phyloP scores from a whole-genome alignment of 2,113 vertebrate genomes.

The Pituophis catenifer region DNA sequence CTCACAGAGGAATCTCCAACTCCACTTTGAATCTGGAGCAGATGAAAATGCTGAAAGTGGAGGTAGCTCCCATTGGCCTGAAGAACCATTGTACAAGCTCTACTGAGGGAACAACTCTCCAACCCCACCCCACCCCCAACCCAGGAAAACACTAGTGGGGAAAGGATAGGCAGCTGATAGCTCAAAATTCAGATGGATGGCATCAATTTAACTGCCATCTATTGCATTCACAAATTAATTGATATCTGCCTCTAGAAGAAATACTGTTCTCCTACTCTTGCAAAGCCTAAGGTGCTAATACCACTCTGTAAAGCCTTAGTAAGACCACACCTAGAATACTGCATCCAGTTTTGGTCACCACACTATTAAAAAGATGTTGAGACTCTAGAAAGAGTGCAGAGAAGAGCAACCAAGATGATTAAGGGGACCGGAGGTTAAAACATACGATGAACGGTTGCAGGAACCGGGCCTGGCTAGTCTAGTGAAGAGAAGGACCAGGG shows the following conservation, averaged over 20 bases:
- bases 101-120: background rate
- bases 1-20: background rate
- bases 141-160: background rate
- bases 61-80: background rate
- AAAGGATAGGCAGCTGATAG: background rate
- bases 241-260: background rate
- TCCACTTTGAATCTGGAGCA: background rate
- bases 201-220: background rate
- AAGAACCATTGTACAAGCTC: background rate
- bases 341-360: too few species aligned
- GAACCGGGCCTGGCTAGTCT: too few species aligned
- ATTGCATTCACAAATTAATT: background rate
- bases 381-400: too few species aligned
- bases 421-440: too few species aligned
- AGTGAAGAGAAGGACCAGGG: too few species aligned
- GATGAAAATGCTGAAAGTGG: background rate
- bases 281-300: background rate
- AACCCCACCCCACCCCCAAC: background rate
- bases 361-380: too few species aligned
- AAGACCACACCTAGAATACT: too few species aligned
- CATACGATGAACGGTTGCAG: too few species aligned
- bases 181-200: background rate
- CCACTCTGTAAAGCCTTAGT: too few species aligned
- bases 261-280: background rate
- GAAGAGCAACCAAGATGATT: too few species aligned